These are phyloP conservation scores for Anthonomus grandis DNA, from an alignment of 1,140 invertebrate species.

Conservation along the genomic window DNA sequence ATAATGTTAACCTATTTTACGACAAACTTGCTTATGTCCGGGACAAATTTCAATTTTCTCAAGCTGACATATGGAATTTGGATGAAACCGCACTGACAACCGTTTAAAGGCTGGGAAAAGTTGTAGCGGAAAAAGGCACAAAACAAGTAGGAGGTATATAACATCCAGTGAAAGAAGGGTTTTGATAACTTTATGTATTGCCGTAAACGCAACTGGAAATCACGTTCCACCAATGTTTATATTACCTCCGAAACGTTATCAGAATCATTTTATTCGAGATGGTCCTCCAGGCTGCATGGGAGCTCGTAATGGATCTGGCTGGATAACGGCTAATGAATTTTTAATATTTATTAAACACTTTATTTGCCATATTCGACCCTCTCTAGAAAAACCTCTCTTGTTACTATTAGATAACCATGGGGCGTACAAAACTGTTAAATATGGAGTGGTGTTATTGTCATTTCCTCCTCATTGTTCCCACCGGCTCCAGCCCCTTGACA, in stretches of 20 bases:
- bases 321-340: slow-evolving; percentile 30
- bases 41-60: slow-evolving; percentile 42
- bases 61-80: no score
- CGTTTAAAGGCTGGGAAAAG: not conserved
- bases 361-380: slow-evolving; percentile 34
- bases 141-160: slow-evolving; percentile 4
- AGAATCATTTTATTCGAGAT: slow-evolving; percentile 14
- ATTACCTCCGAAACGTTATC: slow-evolving; percentile 20
- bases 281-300: slow-evolving; percentile 20
- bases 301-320: slow-evolving; percentile 13
- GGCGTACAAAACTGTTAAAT: no score
- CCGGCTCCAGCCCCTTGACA: no score
- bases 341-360: slow-evolving; percentile 43
- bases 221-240: slow-evolving; percentile 17
- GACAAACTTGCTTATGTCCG: slow-evolving; percentile 28
- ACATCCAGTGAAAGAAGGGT: no score
- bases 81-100: slow-evolving; percentile 46
- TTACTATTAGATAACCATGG: not conserved
- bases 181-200: slow-evolving; percentile 1
- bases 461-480: no score
- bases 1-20: not conserved
- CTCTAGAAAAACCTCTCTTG: slow-evolving; percentile 18
- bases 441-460: no score
- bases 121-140: slow-evolving; percentile 4
- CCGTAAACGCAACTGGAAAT: slow-evolving; percentile 12